A percentile compares a stretch with the other conserved stretches of the same genome.
These are phyloP conservation scores for Nerophis ophidion DNA, from an alignment of 2,113 vertebrate species.

Conservation along the genomic window DNA sequence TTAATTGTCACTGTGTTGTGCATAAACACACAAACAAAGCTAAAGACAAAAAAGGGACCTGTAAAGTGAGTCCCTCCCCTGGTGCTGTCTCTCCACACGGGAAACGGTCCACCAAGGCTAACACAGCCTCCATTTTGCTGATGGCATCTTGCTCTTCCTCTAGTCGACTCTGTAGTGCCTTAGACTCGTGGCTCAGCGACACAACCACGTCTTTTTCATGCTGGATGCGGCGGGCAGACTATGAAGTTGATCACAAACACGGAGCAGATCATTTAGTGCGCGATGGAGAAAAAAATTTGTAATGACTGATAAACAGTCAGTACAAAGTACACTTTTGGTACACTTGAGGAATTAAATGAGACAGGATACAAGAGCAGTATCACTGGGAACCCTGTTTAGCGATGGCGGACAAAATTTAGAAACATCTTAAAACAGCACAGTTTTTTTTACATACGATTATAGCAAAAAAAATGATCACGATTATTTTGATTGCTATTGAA, in stretches of 20 bases:
- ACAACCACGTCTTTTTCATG: conserved; percentile 91
- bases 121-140: conserved; percentile 81
- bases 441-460: too few species aligned
- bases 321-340: not conserved
- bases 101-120: conserved; percentile 86
- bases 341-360: too few species aligned
- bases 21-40: not conserved
- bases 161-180: conserved; percentile 77
- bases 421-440: too few species aligned
- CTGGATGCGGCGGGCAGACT: conserved; percentile 91
- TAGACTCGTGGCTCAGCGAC: conserved; percentile 84
- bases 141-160: conserved; percentile 76
- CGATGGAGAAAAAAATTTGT: not conserved
- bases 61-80: conserved; percentile 57
- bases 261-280: not conserved
- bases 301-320: not conserved
- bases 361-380: not conserved
- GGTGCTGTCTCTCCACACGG: conserved; percentile 71
- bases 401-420: too few species aligned
- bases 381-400: not conserved
- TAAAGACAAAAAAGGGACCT: conserved; percentile 29
- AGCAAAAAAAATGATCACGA: too few species aligned
- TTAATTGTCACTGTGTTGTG: not conserved
- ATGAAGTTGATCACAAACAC: not conserved
- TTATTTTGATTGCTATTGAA: too few species aligned